Percentiles rank a stretch among this genome's conserved stretches.
These are phyloP conservation scores for Dolichotis patagonum DNA, from an alignment of 2,113 vertebrate genomes.

Conservation along the genomic window DNA sequence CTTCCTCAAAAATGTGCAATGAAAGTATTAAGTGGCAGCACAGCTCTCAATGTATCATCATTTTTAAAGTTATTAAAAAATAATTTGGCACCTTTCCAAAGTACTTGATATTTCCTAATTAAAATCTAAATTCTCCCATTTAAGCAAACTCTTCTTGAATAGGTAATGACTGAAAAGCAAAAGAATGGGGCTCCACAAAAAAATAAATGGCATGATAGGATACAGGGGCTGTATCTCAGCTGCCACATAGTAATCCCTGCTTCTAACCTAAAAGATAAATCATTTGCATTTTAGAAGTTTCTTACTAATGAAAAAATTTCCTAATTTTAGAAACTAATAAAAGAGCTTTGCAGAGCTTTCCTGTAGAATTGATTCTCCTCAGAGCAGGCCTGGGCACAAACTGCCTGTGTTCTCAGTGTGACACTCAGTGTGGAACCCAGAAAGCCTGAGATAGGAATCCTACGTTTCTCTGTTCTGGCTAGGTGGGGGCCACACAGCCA, in stretches of 20 bases:
- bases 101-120: conserved; percentile 39
- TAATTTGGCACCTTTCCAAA: conserved; percentile 47
- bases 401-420: not conserved
- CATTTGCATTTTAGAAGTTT: conserved; percentile 25
- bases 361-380: not conserved
- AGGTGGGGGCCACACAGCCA: not conserved
- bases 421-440: not conserved
- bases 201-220: not conserved
- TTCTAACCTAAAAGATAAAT: conserved; percentile 9
- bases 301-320: not conserved
- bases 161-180: not conserved
- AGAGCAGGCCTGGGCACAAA: not conserved
- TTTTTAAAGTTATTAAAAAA: conserved; percentile 16
- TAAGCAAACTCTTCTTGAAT: not conserved
- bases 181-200: not conserved
- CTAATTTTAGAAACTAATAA: not conserved
- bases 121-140: conserved; percentile 36
- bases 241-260: not conserved
- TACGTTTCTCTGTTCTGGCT: not conserved
- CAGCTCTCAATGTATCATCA: not conserved
- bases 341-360: not conserved
- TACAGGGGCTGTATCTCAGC: not conserved
- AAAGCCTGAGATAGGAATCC: too few species aligned
- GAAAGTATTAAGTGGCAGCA: not conserved
- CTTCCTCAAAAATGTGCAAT: not conserved